These are phyloP conservation scores for Trematomus loennbergii DNA, from an alignment of 2,113 vertebrate species.

Conservation along the genomic window DNA sequence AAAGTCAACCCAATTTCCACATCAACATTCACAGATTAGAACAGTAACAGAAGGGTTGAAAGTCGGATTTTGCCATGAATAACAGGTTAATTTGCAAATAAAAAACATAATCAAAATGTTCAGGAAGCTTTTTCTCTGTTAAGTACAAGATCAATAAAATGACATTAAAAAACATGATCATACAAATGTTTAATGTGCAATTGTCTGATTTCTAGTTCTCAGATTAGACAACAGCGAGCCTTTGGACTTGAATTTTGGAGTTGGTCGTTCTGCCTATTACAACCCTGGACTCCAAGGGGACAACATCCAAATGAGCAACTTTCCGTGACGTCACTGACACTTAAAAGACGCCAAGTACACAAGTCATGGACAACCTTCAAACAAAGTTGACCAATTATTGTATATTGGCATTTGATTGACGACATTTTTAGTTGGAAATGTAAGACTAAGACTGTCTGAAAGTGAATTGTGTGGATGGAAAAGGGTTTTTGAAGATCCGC, in stretches of 20 bases:
- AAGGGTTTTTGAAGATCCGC: conserved; percentile 23
- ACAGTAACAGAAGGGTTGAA: background rate
- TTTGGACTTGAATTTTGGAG: conserved; percentile 74
- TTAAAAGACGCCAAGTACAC: conserved; percentile 12
- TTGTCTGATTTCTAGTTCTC: conserved; percentile 83
- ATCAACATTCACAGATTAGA: background rate
- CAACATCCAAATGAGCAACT: conserved; percentile 82
- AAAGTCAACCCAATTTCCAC: background rate
- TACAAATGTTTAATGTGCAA: background rate
- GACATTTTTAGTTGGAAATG: conserved; percentile 14
- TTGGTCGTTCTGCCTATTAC: conserved; percentile 80
- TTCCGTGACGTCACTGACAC: conserved; percentile 55
- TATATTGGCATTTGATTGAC: conserved; percentile 3
- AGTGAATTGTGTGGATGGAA: conserved; percentile 31
- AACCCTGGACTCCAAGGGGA: conserved; percentile 80
- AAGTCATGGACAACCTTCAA: conserved; percentile 30
- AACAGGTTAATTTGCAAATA: background rate
- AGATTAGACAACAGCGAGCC: conserved; percentile 84
- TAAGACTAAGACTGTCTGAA: conserved; percentile 31
- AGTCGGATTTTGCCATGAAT: background rate
- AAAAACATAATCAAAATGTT: background rate
- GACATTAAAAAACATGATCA: background rate
- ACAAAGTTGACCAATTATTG: background rate
- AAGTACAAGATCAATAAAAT: background rate
- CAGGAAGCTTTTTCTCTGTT: background rate